Evolutionary conservation across 2,113 vertebrate species (phyloP).

Genomic region (Carassius gibelio): DNA sequence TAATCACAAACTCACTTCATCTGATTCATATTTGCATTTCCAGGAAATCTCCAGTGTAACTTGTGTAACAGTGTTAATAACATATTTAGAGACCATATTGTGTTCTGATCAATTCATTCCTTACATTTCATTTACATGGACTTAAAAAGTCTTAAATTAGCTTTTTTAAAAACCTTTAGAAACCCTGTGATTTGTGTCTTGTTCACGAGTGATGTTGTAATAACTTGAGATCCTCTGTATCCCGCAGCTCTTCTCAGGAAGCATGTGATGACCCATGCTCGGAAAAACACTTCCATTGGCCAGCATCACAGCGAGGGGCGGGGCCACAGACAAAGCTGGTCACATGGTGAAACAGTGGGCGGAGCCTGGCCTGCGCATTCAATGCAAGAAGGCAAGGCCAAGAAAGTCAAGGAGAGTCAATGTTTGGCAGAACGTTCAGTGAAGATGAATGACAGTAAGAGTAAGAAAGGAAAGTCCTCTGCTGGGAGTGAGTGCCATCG

Average conservation of each 20-base stretch:
- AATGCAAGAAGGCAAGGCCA: constrained; percentile 70
- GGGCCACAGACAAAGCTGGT: constrained; percentile 65
- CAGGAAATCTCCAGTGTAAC: too few relatives aligned
- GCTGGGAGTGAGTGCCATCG: constrained; percentile 65
- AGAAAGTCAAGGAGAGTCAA: constrained; percentile 70
- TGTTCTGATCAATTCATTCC: too few relatives aligned
- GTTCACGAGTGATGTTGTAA: neutral
- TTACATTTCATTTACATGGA: too few relatives aligned
- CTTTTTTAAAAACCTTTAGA: too few relatives aligned
- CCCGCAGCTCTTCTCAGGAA: constrained; percentile 68
- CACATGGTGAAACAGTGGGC: constrained; percentile 74
- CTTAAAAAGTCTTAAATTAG: too few relatives aligned
- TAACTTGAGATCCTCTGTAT: neutral
- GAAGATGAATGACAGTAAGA: constrained; percentile 56
- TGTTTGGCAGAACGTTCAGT: constrained; percentile 67
- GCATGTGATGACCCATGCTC: constrained; percentile 82
- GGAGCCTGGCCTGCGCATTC: constrained; percentile 68
- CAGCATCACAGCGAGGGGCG: constrained; percentile 64
- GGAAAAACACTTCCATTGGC: constrained; percentile 71
- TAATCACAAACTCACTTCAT: too few relatives aligned
- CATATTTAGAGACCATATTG: too few relatives aligned
- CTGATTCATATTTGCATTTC: too few relatives aligned
- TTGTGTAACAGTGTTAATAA: too few relatives aligned
- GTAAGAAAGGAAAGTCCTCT: constrained; percentile 40
- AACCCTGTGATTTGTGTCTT: neutral